Evolutionary conservation across 2,888 invertebrate species (phyloP).

Genomic region (Drosophila tanythrix): DNA sequence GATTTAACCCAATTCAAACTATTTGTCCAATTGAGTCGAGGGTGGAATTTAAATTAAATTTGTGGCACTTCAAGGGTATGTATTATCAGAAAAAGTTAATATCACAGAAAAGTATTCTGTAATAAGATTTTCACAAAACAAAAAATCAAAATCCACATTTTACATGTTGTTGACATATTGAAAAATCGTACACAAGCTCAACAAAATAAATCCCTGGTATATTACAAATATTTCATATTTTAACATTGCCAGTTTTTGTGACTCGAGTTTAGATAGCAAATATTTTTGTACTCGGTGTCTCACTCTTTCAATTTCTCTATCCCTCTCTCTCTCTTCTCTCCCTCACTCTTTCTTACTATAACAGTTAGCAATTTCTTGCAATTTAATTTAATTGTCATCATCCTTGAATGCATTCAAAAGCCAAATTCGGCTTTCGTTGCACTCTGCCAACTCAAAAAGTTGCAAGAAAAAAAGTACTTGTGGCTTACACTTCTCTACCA

Average conservation of each 20-base stretch:
- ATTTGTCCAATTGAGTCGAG: slow-evolving; percentile 4
- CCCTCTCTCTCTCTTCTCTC: background rate
- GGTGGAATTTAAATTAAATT: slow-evolving; percentile 23
- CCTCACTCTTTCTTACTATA: background rate
- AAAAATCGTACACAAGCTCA: background rate
- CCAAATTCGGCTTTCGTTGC: slow-evolving; percentile 33
- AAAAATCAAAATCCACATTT: background rate
- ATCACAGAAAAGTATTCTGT: background rate
- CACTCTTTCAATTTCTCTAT: background rate
- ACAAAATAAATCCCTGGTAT: background rate
- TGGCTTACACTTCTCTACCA: slow-evolving; percentile 21
- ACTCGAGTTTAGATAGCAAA: too few species aligned
- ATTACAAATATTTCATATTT: background rate
- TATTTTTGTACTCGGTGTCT: background rate
- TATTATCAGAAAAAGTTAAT: background rate
- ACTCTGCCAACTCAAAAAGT: slow-evolving; percentile 46
- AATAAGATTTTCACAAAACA: background rate
- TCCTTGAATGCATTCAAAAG: slow-evolving; percentile 34
- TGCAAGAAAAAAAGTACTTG: slow-evolving; percentile 48
- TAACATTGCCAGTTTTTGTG: background rate
- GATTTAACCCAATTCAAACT: background rate
- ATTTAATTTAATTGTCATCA: slow-evolving; percentile 58
- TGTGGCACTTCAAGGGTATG: background rate
- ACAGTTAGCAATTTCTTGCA: slow-evolving; percentile 1
- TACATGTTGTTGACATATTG: background rate